Conservation (phyloP, 2,113 vertebrate species). For the Corythoichthys haematopterus region DNA sequence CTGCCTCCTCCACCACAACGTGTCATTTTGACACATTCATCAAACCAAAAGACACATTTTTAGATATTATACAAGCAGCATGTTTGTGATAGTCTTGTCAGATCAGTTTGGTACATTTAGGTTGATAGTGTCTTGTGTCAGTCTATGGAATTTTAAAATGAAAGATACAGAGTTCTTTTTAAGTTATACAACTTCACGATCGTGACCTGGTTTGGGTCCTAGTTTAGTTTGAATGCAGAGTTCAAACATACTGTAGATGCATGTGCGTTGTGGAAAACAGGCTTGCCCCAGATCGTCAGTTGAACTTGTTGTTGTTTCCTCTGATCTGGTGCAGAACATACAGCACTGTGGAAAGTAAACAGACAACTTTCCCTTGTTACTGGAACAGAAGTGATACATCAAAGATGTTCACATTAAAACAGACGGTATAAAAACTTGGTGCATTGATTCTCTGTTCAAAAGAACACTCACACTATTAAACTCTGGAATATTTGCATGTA, state of each 20-base stretch:
- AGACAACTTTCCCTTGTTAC: conserved; percentile 12
- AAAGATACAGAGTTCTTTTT: neutral
- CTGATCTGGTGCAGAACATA: conserved; percentile 28
- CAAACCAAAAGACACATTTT: neutral
- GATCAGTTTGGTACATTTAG: neutral
- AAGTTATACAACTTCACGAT: neutral
- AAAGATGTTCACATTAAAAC: conserved; percentile 10
- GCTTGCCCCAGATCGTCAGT: conserved; percentile 15
- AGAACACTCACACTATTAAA: conserved; percentile 14
- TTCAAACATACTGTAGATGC: neutral
- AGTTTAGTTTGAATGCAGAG: neutral
- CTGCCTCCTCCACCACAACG: neutral
- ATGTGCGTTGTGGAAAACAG: neutral
- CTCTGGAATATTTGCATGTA: conserved; percentile 6
- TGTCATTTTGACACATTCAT: neutral
- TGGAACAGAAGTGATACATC: conserved; percentile 25
- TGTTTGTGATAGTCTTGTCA: neutral
- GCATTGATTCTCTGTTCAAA: conserved; percentile 26
- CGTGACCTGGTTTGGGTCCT: neutral
- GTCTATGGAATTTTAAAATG: neutral
- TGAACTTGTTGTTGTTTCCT: conserved; percentile 18
- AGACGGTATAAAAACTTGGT: conserved; percentile 8
- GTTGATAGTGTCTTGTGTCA: neutral
- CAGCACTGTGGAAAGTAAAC: conserved; percentile 22
- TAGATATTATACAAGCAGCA: neutral